Conservation (phyloP, 2,888 invertebrate species). For the Drosophila ustulata region DNA sequence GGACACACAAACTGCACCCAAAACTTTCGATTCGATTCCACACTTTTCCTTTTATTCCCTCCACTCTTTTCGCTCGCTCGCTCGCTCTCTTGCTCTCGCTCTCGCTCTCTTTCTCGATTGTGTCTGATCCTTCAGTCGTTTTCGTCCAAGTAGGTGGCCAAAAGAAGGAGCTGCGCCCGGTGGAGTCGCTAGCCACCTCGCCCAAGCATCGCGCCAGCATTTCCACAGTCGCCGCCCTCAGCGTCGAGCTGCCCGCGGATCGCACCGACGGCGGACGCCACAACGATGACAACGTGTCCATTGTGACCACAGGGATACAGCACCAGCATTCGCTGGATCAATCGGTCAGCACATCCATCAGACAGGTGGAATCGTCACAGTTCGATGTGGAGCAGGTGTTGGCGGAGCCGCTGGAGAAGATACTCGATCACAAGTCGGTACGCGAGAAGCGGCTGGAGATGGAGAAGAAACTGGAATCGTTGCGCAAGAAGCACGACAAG, state of each 20-base stretch:
- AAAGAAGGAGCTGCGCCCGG: constrained; percentile 84
- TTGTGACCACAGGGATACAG: constrained; percentile 76
- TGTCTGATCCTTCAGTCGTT: constrained; percentile 82
- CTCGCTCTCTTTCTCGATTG: constrained; percentile 48
- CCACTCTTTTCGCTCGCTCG: constrained; percentile 19
- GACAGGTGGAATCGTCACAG: constrained; percentile 81
- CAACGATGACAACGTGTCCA: constrained; percentile 60
- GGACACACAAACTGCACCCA: constrained; percentile 70
- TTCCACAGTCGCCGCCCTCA: constrained; percentile 77
- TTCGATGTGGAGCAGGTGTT: constrained; percentile 86
- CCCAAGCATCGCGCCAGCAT: constrained; percentile 86
- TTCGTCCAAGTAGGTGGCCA: constrained; percentile 85
- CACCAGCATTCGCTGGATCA: constrained; percentile 85
- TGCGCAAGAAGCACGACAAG: constrained; percentile 93
- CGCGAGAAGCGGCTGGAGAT: constrained; percentile 93
- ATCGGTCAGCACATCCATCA: constrained; percentile 80
- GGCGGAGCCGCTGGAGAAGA: constrained; percentile 91
- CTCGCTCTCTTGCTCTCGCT: constrained; percentile 19
- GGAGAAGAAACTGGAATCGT: constrained; percentile 93
- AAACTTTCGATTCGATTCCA: constrained; percentile 5
- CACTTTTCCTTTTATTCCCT: constrained; percentile 2
- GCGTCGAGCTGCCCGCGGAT: constrained; percentile 76
- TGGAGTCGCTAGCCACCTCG: constrained; percentile 85
- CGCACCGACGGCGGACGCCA: constrained; percentile 65
- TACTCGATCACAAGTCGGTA: constrained; percentile 93